Base-by-base conservation (phyloP, 2,797 vertebrate species). In the Brotula barbata region DNA sequence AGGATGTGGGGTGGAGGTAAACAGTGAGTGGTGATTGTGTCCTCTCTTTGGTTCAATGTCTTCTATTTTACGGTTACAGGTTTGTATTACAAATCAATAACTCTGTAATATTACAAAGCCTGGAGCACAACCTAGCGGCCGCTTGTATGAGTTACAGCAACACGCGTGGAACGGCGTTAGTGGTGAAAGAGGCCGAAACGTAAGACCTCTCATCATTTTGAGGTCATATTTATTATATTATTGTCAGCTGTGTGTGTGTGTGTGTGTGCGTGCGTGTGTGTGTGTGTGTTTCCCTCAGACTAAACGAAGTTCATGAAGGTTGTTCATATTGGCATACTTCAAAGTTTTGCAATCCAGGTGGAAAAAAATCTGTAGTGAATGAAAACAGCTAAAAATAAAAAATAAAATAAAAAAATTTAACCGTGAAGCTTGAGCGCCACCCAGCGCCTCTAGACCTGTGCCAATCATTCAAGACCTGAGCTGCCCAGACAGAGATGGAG, bases 1-100 rank as follows among this genome's bases (percentile, higher is more conserved):
- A 52, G 50, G 19, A 60, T 46, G 21, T 34, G 57, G 80, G 78
- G 53, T 44, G 42, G 60, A 51, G 66, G 69, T 68, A 71, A 81
- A 76, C 78, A 60, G 25, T 3, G 12, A 20, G 14, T 1, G 1
- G 15, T n/a, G 14, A 10, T n/a, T 7, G 0, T 13, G 16, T 57
- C 5, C 23, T 5, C 17, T 43, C 31, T 7, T 58, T 19, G 15
- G 25, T 14, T 36, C 12, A 7, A 68, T 73, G 49, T 42, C 0
- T 47, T 13, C n/a, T n/a, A n/a, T n/a, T 6, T 34, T 40, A 16
- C 45, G 1, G 14, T 49, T n/a, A n/a, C 17, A 50, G 12, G 52
- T 57, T 53, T 16, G 6, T 50, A 7, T 25, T 28, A 36, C n/a
- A 16, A 11, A n/a, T 49, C 33, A 45, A 23, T 17, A 46, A 11